Conservation (phyloP, 1,140 invertebrate species). For the Hesperophylax magnus region DNA sequence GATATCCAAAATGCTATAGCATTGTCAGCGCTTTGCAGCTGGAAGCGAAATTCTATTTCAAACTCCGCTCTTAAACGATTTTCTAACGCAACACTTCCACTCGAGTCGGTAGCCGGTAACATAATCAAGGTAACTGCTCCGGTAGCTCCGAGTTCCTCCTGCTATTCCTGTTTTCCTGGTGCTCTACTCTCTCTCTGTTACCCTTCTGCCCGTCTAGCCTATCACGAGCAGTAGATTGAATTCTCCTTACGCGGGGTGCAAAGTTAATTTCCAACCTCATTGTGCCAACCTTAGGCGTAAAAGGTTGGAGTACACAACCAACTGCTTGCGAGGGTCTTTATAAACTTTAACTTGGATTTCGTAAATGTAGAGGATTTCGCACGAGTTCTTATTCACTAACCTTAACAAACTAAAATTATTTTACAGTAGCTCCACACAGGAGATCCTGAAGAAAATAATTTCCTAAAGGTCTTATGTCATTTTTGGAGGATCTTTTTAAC, state of each 20-base stretch:
- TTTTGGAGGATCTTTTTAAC: too few relatives aligned
- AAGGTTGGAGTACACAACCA: not conserved
- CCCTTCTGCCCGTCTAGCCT: not conserved
- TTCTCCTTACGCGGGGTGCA: slow-evolving; percentile 16
- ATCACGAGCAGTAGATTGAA: slow-evolving; percentile 9
- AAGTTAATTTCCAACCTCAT: slow-evolving; percentile 5
- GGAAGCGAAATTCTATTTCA: too few relatives aligned
- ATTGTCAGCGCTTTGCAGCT: not conserved
- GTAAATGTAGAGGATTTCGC: too few relatives aligned
- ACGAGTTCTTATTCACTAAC: too few relatives aligned
- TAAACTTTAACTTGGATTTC: too few relatives aligned
- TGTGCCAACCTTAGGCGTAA: slow-evolving; percentile 13
- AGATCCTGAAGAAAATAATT: too few relatives aligned
- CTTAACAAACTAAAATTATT: too few relatives aligned
- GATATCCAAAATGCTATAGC: not conserved
- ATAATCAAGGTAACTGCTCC: not conserved
- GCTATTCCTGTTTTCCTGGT: too few relatives aligned
- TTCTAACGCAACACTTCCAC: not conserved
- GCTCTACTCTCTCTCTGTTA: too few relatives aligned
- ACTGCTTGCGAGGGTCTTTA: not conserved
- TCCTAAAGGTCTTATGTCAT: too few relatives aligned
- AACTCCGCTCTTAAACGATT: not conserved
- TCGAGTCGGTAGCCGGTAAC: not conserved
- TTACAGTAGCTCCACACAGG: too few relatives aligned
- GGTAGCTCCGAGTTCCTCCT: too few relatives aligned